phyloP scores from a whole-genome alignment of 2,113 vertebrate genomes.

The Lanius collurio region DNA sequence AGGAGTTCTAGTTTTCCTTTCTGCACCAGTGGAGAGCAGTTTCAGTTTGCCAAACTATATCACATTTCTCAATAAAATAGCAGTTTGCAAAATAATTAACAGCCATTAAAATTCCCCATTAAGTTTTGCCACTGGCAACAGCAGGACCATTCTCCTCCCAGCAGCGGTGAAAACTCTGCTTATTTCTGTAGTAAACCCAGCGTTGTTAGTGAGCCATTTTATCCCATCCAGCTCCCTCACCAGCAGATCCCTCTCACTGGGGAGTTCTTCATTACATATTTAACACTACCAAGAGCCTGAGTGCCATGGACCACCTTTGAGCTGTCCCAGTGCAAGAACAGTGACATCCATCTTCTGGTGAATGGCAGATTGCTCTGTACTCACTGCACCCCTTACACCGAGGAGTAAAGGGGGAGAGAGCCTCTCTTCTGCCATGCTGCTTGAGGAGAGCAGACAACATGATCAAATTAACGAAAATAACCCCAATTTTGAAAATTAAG shows the following conservation, averaged over 20 bases:
- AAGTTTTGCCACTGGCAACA: neutral
- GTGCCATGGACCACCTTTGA: neutral
- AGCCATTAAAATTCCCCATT: slow-evolving; percentile 10
- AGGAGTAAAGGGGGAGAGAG: neutral
- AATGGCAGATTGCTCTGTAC: neutral
- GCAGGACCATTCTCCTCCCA: neutral
- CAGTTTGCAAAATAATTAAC: slow-evolving; percentile 15
- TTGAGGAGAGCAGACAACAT: neutral
- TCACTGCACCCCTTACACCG: neutral
- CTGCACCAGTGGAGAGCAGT: neutral
- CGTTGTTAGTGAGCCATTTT: neutral
- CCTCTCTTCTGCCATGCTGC: neutral
- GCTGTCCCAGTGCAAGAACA: neutral
- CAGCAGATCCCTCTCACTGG: neutral
- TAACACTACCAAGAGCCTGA: neutral
- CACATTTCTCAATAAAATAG: neutral
- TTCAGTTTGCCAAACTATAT: neutral
- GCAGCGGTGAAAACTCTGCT: neutral
- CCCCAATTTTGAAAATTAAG: neutral
- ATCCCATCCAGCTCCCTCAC: neutral
- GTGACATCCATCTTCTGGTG: neutral
- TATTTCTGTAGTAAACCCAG: neutral
- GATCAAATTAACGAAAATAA: neutral
- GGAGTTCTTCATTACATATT: neutral
- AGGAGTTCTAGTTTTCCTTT: neutral